Percentiles rank a stretch among this genome's conserved stretches.
These are phyloP conservation scores for Argyresthia goedartella DNA, from an alignment of 2,888 invertebrate genomes.

Conservation along the genomic window DNA sequence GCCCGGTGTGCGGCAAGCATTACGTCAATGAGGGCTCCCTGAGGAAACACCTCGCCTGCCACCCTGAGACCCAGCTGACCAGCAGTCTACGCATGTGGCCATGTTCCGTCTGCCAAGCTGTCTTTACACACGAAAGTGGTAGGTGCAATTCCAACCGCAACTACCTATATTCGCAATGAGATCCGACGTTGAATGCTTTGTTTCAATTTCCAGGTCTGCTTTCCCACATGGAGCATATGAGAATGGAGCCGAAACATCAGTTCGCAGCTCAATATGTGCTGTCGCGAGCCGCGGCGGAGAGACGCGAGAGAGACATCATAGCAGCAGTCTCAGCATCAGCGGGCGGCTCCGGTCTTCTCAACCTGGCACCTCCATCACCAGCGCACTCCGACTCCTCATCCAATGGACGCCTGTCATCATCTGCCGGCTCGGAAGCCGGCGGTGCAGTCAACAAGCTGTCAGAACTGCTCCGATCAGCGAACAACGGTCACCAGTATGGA, in stretches of 20 bases:
- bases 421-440: slow-evolving; percentile 82
- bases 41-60: slow-evolving; percentile 93
- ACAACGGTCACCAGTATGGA: slow-evolving; percentile 77
- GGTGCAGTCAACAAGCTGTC: slow-evolving; percentile 72
- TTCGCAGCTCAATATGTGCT: slow-evolving; percentile 95
- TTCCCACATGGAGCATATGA: slow-evolving; percentile 96
- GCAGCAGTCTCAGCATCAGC: slow-evolving; percentile 76
- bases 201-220: slow-evolving; percentile 78
- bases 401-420: slow-evolving; percentile 84
- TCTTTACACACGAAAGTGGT: slow-evolving; percentile 96
- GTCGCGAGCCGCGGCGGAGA: slow-evolving; percentile 90
- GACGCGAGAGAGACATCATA: slow-evolving; percentile 86
- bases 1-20: slow-evolving; percentile 95
- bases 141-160: slow-evolving; percentile 27
- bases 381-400: slow-evolving; percentile 90
- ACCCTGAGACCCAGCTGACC: slow-evolving; percentile 91
- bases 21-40: slow-evolving; percentile 95
- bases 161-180: no score
- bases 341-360: slow-evolving; percentile 73
- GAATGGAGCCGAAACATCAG: slow-evolving; percentile 96
- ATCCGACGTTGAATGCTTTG: no score
- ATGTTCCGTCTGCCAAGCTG: slow-evolving; percentile 94
- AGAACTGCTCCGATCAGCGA: slow-evolving; percentile 73
- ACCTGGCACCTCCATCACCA: slow-evolving; percentile 86
- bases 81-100: slow-evolving; percentile 95